Evolutionary conservation across 1,140 invertebrate species (phyloP).

Genomic region (Macrobrachium nipponense): DNA sequence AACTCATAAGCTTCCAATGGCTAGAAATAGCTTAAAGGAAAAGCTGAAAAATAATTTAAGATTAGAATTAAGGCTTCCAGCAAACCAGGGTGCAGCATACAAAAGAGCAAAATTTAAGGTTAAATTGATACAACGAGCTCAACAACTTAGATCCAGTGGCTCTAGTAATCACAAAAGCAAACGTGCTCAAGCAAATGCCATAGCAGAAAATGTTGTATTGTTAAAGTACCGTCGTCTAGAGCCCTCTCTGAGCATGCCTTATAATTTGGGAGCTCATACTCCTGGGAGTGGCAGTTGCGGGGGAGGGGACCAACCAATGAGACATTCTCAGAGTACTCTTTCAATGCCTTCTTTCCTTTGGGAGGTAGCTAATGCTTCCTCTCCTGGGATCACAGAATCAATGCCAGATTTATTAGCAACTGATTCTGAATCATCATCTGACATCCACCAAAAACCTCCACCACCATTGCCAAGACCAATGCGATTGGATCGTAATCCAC

Average conservation of each 20-base stretch:
- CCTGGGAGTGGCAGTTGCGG: constrained; percentile 66
- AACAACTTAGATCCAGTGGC: constrained; percentile 47
- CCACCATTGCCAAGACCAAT: constrained; percentile 51
- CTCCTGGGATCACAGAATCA: constrained; percentile 61
- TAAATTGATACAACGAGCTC: constrained; percentile 60
- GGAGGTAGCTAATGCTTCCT: constrained; percentile 59
- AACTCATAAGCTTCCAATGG: constrained; percentile 62
- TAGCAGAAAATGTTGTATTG: constrained; percentile 69
- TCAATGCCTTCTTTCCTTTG: constrained; percentile 68
- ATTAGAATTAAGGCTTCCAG: constrained; percentile 65
- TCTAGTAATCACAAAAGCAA: constrained; percentile 56
- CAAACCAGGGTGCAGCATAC: constrained; percentile 60
- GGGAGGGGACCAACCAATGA: constrained; percentile 66
- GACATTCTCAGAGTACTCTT: constrained; percentile 75
- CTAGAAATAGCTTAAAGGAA: constrained; percentile 66
- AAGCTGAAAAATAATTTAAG: constrained; percentile 66
- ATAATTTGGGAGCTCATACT: constrained; percentile 69
- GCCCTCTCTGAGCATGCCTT: constrained; percentile 74
- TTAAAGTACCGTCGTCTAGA: constrained; percentile 71
- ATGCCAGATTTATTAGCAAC: constrained; percentile 62
- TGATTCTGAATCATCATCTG: constrained; percentile 63
- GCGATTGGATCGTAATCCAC: constrained; percentile 66
- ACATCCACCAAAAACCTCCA: constrained; percentile 63
- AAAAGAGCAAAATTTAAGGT: constrained; percentile 64
- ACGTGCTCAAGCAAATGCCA: constrained; percentile 66